A percentile compares a stretch with the other conserved stretches of the same genome.
Evolutionary conservation across 2,113 vertebrate genomes (phyloP).

Genomic region (Cavia porcellus): DNA sequence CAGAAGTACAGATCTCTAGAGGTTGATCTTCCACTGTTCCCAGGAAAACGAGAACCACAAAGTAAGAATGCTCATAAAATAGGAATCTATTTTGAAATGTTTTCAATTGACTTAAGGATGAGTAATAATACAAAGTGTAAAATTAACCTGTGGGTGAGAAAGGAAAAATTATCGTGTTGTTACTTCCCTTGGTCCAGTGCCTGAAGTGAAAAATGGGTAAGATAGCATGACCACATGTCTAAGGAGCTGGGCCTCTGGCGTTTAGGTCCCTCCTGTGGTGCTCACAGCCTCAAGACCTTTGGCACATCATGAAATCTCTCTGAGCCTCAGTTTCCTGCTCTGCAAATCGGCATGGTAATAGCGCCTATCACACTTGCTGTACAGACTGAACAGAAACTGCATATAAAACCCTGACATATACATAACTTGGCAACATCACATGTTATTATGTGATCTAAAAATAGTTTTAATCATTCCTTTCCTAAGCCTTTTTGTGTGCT

Average conservation of each 20-base stretch:
- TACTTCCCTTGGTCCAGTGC: not conserved
- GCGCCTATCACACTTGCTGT: not conserved
- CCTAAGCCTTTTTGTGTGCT: not conserved
- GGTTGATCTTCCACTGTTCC: slow-evolving; percentile 39
- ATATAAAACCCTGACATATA: not conserved
- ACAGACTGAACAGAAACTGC: not conserved
- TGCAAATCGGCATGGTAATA: not conserved
- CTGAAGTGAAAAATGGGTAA: not conserved
- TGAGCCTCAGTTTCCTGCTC: not conserved
- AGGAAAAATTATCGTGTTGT: not conserved
- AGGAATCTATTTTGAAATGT: slow-evolving; percentile 15
- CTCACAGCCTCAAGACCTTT: not conserved
- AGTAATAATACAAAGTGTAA: slow-evolving; percentile 57
- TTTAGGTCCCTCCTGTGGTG: not conserved
- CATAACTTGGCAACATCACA: not conserved
- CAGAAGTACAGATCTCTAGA: slow-evolving; percentile 26
- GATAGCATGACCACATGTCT: accelerated
- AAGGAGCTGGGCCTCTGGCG: not conserved
- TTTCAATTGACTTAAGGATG: slow-evolving; percentile 49
- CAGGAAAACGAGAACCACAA: slow-evolving; percentile 53
- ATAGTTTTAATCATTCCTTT: not conserved
- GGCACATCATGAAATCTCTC: not conserved
- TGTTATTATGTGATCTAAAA: not conserved
- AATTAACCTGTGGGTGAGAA: slow-evolving; percentile 10
- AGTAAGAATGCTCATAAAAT: slow-evolving; percentile 48